Conservation (phyloP, 2,797 vertebrate genomes). For the Gastrophryne carolinensis region DNA sequence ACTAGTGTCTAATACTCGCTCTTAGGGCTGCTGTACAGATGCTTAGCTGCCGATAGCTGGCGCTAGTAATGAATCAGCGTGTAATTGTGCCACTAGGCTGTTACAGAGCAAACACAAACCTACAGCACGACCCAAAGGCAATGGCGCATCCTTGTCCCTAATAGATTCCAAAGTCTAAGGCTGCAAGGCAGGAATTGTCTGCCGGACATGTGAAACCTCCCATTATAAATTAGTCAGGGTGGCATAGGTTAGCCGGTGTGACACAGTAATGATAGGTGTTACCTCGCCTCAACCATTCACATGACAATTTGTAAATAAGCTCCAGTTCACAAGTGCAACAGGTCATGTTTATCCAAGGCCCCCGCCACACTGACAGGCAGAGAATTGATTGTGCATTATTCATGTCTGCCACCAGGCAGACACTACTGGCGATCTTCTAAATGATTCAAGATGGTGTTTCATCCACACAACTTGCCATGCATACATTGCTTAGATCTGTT, state of each 20-base stretch:
- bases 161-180: neutral
- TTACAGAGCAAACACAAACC: too few relatives aligned
- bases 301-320: slow-evolving; percentile 31
- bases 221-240: slow-evolving; percentile 31
- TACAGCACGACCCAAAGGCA: too few relatives aligned
- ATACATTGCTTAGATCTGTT: too few relatives aligned
- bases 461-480: too few relatives aligned
- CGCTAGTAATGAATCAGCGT: neutral
- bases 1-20: too few relatives aligned
- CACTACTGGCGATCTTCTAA: neutral
- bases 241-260: slow-evolving; percentile 1
- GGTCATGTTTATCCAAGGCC: slow-evolving; percentile 41
- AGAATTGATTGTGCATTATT: neutral
- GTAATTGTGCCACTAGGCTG: neutral
- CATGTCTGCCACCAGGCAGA: neutral
- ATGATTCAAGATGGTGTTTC: neutral
- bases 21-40: too few relatives aligned
- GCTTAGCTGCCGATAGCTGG: too few relatives aligned
- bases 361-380: neutral
- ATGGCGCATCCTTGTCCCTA: too few relatives aligned
- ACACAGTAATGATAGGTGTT: slow-evolving; percentile 38
- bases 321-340: neutral
- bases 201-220: neutral
- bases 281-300: neutral
- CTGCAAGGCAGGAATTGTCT: slow-evolving; percentile 2